Evolutionary conservation across 2,888 invertebrate species (phyloP).

Genomic region (Antheraea yamamai): DNA sequence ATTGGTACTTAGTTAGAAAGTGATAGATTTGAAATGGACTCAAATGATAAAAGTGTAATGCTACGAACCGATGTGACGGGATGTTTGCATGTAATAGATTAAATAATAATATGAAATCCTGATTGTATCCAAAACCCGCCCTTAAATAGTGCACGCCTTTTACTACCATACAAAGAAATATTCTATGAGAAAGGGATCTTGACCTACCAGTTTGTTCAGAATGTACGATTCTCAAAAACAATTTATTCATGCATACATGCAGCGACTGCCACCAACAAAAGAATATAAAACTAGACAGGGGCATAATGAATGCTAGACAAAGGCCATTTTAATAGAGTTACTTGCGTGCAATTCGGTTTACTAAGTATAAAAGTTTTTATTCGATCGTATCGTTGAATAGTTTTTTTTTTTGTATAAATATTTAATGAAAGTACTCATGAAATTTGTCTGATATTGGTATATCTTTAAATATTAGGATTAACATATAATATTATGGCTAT

Average conservation of each 20-base stretch:
- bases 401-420: conserved; percentile 28
- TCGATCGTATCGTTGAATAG: conserved; percentile 49
- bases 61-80: background rate
- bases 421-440: background rate
- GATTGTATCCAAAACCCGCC: conserved; percentile 68
- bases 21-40: background rate
- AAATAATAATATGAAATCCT: conserved; percentile 60
- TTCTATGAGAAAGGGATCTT: conserved; percentile 82
- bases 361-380: conserved; percentile 49
- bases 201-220: conserved; percentile 80
- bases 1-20: background rate
- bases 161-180: conserved; percentile 74
- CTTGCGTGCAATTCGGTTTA: conserved; percentile 72
- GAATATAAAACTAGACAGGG: conserved; percentile 80
- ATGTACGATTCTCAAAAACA: conserved; percentile 74
- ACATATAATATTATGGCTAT: background rate
- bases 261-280: conserved; percentile 73
- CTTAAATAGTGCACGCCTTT: conserved; percentile 76
- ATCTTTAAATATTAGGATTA: background rate
- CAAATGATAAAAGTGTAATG: conserved; percentile 1
- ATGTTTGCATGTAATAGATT: conserved; percentile 40
- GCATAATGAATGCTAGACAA: conserved; percentile 80
- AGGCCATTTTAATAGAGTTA: conserved; percentile 76
- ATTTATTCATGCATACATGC: conserved; percentile 80
- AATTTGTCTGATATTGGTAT: conserved; percentile 5